Evolutionary conservation across 1,140 invertebrate genomes (phyloP), one percentile per base, ranked within the genome.

Genomic region (Drosophila yakuba): DNA sequence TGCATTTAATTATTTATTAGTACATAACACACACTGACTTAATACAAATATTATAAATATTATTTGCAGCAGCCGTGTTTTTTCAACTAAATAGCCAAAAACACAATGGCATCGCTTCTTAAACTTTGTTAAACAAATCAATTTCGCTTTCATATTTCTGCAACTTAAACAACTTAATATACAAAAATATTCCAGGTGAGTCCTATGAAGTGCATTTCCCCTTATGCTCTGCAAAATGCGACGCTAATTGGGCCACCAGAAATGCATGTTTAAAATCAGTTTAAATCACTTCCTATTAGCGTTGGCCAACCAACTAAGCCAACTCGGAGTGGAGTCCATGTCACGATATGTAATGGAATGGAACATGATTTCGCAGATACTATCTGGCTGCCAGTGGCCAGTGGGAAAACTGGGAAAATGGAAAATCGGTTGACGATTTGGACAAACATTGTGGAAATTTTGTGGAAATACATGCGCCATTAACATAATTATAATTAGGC

Each of bases 401-500:
- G 39, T 25, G 25, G 17, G 25, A 23, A 20, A 20, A 20, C 17
- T 20, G 20, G 20, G 1, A 20, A 20, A 20, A 20, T 20, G 17
- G 25, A 23, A 51, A 50, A 32, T 68, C 54, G 63, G 32, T 32
- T 69, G 67, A 69, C 64, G 67, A 69, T 69, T 69, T 35, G 63
- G 35, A 69, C 51, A 71, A 74, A 54, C 32, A 48, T 51, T 71
- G 44, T 71, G 54, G 59, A 71, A 73, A 77, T 84, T 76, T 69
- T 79, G 74, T 80, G 52, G 52, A 78, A 86, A 51, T 67, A 86
- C 68, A 63, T 68, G 76, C 57, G 63, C 74, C 62, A 85, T 85
- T 86, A 75, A 75, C 64, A 74, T 86, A 86, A 86, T 81, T 78
- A 85, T 86, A 85, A 85, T 85, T 86, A 72, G 82, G 50, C 45